Conservation (phyloP, 2,113 vertebrate species). For the Corythornis cristatus region DNA sequence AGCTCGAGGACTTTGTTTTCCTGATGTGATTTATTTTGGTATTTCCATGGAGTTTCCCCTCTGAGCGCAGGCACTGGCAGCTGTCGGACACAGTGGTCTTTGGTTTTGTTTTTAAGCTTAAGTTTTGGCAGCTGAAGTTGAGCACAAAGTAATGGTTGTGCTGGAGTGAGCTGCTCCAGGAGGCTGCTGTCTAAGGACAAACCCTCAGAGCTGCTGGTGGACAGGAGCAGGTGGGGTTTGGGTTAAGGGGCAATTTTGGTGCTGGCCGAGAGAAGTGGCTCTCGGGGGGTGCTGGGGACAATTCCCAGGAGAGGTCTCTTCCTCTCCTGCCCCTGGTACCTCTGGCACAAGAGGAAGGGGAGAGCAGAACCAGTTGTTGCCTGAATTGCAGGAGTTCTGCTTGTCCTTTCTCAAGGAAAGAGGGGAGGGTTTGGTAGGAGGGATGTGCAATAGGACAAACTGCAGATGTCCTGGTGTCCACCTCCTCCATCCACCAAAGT, state of each 20-base stretch:
- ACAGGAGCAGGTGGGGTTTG: neutral
- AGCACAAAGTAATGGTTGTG: neutral
- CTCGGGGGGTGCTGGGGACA: neutral
- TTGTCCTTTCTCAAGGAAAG: neutral
- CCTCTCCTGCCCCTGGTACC: neutral
- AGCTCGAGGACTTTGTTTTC: neutral
- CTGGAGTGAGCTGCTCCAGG: neutral
- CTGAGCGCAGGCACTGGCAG: neutral
- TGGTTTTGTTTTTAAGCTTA: neutral
- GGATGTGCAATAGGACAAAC: neutral
- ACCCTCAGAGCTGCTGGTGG: neutral
- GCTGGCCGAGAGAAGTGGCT: rapidly evolving
- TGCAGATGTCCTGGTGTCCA: neutral
- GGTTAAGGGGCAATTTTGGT: neutral
- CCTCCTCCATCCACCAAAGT: neutral
- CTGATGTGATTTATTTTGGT: neutral
- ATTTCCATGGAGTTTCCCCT: neutral
- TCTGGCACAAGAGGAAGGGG: neutral
- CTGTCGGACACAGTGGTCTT: neutral
- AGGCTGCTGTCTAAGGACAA: neutral
- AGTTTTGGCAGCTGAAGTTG: neutral
- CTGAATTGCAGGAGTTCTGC: neutral
- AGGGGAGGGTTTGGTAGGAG: neutral
- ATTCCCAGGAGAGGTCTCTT: neutral
- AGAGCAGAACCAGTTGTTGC: neutral